phyloP scores from a whole-genome alignment of 2,797 vertebrate genomes.

The Enoplosus armatus region DNA sequence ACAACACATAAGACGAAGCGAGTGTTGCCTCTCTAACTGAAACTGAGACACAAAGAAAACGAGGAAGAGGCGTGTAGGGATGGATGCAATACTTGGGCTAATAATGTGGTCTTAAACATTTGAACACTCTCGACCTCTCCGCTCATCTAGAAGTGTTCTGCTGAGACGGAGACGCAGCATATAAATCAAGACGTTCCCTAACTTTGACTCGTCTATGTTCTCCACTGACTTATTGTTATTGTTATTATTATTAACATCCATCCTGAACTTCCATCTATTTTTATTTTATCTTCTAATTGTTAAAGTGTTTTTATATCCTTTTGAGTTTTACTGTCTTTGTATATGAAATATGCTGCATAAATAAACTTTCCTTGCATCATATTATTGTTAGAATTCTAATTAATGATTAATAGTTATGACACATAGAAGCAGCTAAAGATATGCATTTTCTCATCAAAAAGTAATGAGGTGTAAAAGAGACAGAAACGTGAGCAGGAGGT shows the following conservation, averaged over 20 bases:
- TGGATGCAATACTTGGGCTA: not conserved
- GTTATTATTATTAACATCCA: too few species aligned
- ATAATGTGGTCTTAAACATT: too few species aligned
- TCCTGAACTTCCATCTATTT: not conserved
- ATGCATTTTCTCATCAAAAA: too few species aligned
- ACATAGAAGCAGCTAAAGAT: not conserved
- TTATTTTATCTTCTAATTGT: not conserved
- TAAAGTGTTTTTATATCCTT: not conserved
- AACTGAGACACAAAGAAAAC: not conserved
- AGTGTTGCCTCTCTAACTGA: not conserved
- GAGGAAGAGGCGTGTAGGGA: too few species aligned
- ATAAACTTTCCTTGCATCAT: not conserved
- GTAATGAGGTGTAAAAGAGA: not conserved
- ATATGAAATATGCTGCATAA: not conserved
- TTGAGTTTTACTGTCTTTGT: not conserved
- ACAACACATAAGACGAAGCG: not conserved
- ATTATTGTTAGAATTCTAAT: not conserved
- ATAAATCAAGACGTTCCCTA: not conserved
- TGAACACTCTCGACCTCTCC: not conserved
- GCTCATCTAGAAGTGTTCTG: not conserved
- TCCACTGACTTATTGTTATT: too few species aligned
- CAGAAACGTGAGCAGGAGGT: not conserved
- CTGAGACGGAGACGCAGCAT: not conserved
- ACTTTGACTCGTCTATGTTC: not conserved
- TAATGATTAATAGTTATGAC: not conserved